phyloP scores from a whole-genome alignment of 2,888 invertebrate species.

The Pantelozetes paolii region DNA sequence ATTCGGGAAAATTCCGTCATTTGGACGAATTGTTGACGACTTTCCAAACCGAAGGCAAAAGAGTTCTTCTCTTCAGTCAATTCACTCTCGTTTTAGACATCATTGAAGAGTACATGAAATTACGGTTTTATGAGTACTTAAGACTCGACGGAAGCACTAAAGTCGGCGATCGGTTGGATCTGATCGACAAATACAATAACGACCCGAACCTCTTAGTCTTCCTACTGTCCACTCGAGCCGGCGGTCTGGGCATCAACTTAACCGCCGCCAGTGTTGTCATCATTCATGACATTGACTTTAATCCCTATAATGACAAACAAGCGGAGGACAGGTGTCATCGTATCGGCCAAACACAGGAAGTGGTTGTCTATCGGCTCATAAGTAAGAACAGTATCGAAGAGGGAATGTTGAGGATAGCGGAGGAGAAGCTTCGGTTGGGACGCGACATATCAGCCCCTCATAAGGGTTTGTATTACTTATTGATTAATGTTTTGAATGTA shows the following conservation, averaged over 20 bases:
- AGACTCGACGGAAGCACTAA: constrained; percentile 87
- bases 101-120: constrained; percentile 77
- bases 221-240: constrained; percentile 84
- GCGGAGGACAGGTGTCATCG: constrained; percentile 80
- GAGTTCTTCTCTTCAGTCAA: constrained; percentile 90
- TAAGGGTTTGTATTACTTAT: neutral
- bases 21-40: constrained; percentile 72
- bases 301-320: constrained; percentile 93
- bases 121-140: constrained; percentile 67
- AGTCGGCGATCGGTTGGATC: constrained; percentile 74
- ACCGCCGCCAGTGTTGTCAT: constrained; percentile 92
- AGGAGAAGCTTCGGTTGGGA: constrained; percentile 85
- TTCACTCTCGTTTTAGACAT: constrained; percentile 93
- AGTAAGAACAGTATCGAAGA: constrained; percentile 85
- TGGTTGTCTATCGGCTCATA: constrained; percentile 77
- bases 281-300: constrained; percentile 95
- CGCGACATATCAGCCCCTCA: constrained; percentile 62
- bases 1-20: constrained; percentile 80
- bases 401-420: constrained; percentile 81
- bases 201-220: constrained; percentile 79
- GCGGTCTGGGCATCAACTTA: constrained; percentile 91
- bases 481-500: neutral
- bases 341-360: constrained; percentile 66
- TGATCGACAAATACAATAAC: constrained; percentile 81
- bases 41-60: constrained; percentile 60